A percentile compares a stretch with the other conserved stretches of the same genome.
Conservation (phyloP, 2,113 vertebrate species). For the Promerops cafer region DNA sequence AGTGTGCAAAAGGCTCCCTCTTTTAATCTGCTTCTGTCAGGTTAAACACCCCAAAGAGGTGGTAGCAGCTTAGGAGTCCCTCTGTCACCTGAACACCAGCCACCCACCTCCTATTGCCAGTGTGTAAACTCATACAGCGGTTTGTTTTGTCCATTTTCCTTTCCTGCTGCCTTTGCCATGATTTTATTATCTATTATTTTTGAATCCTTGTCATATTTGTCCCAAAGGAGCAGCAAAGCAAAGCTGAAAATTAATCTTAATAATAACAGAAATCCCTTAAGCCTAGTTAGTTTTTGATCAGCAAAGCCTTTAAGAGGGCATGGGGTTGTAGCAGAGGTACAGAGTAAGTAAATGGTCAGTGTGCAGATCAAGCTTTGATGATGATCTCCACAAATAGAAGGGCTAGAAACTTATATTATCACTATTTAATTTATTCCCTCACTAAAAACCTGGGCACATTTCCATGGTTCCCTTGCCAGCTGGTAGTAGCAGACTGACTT, state of each 20-base stretch:
- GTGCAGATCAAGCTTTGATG: not conserved
- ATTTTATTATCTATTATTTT: not conserved
- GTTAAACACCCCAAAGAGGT: not conserved
- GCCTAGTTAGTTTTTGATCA: not conserved
- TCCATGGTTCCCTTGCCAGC: not conserved
- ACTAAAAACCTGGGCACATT: not conserved
- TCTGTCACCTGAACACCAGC: not conserved
- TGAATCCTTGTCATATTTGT: not conserved
- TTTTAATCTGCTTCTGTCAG: not conserved
- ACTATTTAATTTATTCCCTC: not conserved
- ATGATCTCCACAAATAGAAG: not conserved
- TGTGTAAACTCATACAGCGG: rapidly evolving
- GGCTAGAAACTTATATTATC: not conserved
- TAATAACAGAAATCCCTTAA: not conserved
- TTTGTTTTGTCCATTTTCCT: not conserved
- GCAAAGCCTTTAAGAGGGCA: not conserved
- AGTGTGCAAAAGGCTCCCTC: not conserved
- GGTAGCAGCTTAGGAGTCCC: not conserved
- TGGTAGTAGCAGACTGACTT: not conserved
- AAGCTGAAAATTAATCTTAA: not conserved
- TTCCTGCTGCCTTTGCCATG: not conserved
- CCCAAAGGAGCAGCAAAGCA: not conserved
- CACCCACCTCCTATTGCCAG: not conserved
- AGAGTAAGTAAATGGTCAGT: not conserved
- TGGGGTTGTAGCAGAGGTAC: not conserved